phyloP scores from a whole-genome alignment of 2,113 vertebrate genomes.

The Prunella fulvescens region DNA sequence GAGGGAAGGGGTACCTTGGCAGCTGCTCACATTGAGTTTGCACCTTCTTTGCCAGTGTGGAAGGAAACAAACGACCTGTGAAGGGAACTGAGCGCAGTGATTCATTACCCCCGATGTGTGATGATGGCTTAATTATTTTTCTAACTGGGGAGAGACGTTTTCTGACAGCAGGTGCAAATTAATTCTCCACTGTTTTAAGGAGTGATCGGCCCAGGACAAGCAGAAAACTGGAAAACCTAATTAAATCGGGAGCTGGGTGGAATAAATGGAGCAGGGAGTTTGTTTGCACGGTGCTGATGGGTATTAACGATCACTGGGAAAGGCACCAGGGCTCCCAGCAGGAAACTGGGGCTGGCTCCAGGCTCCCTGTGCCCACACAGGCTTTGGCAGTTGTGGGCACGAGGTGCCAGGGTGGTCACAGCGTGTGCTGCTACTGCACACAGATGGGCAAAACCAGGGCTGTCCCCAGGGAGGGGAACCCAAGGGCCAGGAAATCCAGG shows the following conservation, averaged over 20 bases:
- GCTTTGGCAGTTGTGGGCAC: neutral
- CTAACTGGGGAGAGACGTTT: conserved; percentile 73
- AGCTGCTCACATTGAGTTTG: conserved; percentile 43
- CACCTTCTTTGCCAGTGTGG: conserved; percentile 63
- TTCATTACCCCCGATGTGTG: conserved; percentile 82
- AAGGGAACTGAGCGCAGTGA: conserved; percentile 62
- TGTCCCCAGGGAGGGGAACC: neutral
- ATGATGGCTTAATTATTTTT: conserved; percentile 81
- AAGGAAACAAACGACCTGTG: conserved; percentile 77
- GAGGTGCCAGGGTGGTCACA: neutral
- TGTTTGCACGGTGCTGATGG: conserved; percentile 70
- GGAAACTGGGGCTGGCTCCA: neutral
- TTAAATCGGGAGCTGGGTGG: conserved; percentile 76
- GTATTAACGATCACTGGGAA: conserved; percentile 62
- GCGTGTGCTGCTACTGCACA: rapidly evolving
- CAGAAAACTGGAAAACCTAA: conserved; percentile 77
- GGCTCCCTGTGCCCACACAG: rapidly evolving
- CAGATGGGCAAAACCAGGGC: neutral
- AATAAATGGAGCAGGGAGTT: conserved; percentile 75
- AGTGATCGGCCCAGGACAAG: conserved; percentile 75
- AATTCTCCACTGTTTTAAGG: conserved; percentile 75
- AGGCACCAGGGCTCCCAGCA: neutral
- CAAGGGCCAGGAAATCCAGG: neutral
- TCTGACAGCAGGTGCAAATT: conserved; percentile 84
- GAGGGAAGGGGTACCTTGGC: neutral